Percentiles rank a stretch among this genome's conserved stretches.
Conservation (phyloP, 1,140 invertebrate genomes). For the Vanessa tameamea region DNA sequence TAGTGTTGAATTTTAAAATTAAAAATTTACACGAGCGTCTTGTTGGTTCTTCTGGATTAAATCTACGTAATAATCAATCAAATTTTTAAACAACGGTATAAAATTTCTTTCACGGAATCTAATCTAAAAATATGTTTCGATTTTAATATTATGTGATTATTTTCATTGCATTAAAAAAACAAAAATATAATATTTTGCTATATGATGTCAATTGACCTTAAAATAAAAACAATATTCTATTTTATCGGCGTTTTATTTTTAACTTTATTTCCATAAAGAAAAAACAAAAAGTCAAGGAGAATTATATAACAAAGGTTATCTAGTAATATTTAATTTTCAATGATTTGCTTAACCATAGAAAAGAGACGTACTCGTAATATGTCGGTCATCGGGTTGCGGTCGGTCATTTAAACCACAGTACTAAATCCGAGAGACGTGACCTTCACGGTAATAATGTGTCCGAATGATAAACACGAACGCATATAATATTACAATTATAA, state of each 20-base stretch:
- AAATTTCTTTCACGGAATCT: too few species aligned
- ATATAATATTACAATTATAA: constrained; percentile 1
- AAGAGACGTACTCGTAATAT: constrained; percentile 5
- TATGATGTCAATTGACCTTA: too few species aligned
- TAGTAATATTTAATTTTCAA: not conserved
- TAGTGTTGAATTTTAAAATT: too few species aligned
- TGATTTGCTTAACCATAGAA: not conserved
- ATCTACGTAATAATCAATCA: too few species aligned
- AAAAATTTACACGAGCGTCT: too few species aligned
- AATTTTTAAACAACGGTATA: too few species aligned
- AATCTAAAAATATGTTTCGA: too few species aligned
- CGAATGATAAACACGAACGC: constrained; percentile 23
- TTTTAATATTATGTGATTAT: too few species aligned
- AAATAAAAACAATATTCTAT: not conserved
- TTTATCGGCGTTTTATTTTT: too few species aligned
- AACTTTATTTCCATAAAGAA: not conserved
- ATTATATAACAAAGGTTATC: not conserved
- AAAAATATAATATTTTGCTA: too few species aligned
- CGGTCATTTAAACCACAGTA: constrained; percentile 30
- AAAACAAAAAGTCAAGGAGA: not conserved
- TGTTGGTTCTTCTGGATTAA: too few species aligned
- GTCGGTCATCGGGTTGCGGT: constrained; percentile 34
- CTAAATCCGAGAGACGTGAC: constrained; percentile 24
- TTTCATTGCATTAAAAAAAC: too few species aligned
- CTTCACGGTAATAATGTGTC: constrained; percentile 24